phyloP scores from a whole-genome alignment of 2,113 vertebrate species.

The Psilopogon haemacephalus region DNA sequence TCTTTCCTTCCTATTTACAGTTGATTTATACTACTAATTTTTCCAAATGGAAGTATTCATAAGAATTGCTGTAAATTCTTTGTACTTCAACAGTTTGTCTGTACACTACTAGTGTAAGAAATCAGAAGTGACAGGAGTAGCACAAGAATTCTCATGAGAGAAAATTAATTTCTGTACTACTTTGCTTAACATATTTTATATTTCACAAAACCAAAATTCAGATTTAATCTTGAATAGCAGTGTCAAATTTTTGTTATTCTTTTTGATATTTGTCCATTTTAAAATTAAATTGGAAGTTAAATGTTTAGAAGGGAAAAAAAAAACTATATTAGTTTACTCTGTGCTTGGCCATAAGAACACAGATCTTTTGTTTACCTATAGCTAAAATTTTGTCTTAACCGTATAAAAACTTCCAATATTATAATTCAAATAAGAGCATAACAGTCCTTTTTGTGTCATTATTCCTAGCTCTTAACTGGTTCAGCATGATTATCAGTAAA shows the following conservation, averaged over 20 bases:
- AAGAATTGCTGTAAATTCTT: neutral
- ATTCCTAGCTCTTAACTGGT: neutral
- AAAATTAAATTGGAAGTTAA: neutral
- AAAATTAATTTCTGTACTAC: neutral
- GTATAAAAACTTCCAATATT: neutral
- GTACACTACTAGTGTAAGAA: neutral
- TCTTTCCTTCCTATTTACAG: neutral
- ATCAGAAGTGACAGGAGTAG: neutral
- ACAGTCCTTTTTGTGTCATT: neutral
- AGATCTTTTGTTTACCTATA: neutral
- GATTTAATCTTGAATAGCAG: neutral
- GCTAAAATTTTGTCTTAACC: neutral
- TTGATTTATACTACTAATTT: neutral
- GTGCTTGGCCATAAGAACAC: accelerated
- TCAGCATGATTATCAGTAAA: neutral
- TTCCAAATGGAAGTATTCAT: neutral
- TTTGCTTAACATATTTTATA: neutral
- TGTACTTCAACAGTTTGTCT: neutral
- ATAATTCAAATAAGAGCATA: neutral
- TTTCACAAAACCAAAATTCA: neutral
- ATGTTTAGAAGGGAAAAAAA: neutral
- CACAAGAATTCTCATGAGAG: too few relatives aligned
- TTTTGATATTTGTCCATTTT: neutral
- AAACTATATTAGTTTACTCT: neutral
- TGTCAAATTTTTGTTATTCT: neutral